Base-by-base conservation (phyloP, 2,888 invertebrate genomes). In the Gnatocerus cornutus region DNA sequence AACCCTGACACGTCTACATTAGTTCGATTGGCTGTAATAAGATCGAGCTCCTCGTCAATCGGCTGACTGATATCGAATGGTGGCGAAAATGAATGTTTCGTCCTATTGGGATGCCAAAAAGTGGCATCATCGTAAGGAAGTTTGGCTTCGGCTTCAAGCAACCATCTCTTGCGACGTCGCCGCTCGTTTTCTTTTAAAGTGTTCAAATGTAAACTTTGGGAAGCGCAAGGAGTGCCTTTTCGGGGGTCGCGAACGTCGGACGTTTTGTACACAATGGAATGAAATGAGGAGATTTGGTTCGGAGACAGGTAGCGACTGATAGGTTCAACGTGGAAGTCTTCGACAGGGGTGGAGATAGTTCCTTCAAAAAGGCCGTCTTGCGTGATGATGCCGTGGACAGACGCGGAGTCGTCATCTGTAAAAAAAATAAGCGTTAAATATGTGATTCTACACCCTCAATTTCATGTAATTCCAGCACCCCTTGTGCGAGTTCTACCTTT, bases 321-420 rank as follows among this genome's bases (percentile, higher is more conserved):
- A 5, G 94, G 94, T 84, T 97, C 96, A 76, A 97, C 89, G 85
- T 94, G 95, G 85, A 91, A 95, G 79, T 95, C 93, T 79, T 94
- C 94, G 58, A 90, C 87, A 66, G 87, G 87, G 58, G 94, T 93
- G 84, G 90, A 89, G 81, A 97, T 92, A 63, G 93, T 93, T 61
- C 97, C 97, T 83, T 97, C 97, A 85, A 97, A 94, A 68, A 95
- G 88, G 66, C 97, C 97, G 70, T 95, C 93, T 68, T 89, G 88
- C 70, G 96, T 96, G 78, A 97, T 89, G 78, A 97, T 87, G 41
- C 97, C 97, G 81, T 94, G 92, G 61, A 96, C 94, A 74, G 90
- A 86, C 9, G 96, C 92, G 53, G 88, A 88, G 73, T 95, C 93
- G 79, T 96, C 95, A 87, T 92, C 95, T 95, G 88, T 37, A 89